Base-by-base conservation (phyloP, 2,797 vertebrate species). In the Hephaestus fuliginosus region DNA sequence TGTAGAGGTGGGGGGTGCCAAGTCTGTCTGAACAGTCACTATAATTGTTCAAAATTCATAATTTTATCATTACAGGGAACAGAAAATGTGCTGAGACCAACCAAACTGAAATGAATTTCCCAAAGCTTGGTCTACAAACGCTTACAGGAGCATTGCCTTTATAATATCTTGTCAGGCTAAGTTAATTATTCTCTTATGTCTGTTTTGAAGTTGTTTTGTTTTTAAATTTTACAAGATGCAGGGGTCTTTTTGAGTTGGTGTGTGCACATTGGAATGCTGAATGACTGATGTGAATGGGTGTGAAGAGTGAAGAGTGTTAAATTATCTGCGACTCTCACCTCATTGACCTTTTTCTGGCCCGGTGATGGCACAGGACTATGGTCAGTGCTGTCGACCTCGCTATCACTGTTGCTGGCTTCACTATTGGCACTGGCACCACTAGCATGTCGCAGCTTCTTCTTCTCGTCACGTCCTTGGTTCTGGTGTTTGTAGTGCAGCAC, bases 401-500 rank as follows among this genome's bases (percentile, higher is more conserved):
- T 99, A 94, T 99, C 98, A 0, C 98, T 99, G 86, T 98, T 98
- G 94, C 98, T 99, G 82, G 97, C 97, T 86, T 99, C 98, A 0
- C 97, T 98, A 89, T 96, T 97, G 0, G 95, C 95, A 0, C 95
- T 98, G 89, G 97, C 94, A 0, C 97, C 97, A 0, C 98, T 99
- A 39, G 96, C 85, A 0, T 99, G 98, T 0, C 97, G 96, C 2
- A 97, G 92, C 55, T 99, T 99, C 95, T 98, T 99, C 94, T 98
- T 98, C 82, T 99, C 98, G 0, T 99, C 97, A 0, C 97, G 96
- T 53, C 96, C 97, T 78, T 97, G 96, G 94, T 97, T 98, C 86
- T 99, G 98, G 74, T 99, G 98, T 81, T 99, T 99, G 92, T 99
- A 99, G 92, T 99, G 98, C 18, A 99, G 96, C 76, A 99, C 98